phyloP scores from a whole-genome alignment of 2,797 vertebrate species.

The Acanthurus lineatus region DNA sequence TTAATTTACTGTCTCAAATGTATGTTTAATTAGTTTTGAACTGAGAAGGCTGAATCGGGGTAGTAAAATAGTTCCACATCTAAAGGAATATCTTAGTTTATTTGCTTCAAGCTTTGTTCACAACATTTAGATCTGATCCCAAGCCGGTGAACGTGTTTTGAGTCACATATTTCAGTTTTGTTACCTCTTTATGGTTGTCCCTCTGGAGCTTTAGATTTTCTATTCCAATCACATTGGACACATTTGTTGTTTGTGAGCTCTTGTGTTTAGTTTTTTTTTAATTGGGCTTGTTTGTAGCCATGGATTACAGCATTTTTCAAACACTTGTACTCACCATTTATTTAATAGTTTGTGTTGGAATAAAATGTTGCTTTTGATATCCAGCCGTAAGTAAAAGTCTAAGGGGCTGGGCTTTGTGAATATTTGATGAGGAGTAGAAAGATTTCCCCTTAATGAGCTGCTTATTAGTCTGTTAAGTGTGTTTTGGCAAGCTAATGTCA shows the following conservation, averaged over 20 bases:
- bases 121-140: background rate
- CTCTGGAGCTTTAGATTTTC: background rate
- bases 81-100: background rate
- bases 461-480: conserved; percentile 65
- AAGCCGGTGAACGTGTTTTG: background rate
- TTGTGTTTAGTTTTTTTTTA: background rate
- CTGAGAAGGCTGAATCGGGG: background rate
- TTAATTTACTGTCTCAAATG: background rate
- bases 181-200: background rate
- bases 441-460: conserved; percentile 62
- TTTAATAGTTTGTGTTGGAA: conserved; percentile 29
- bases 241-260: background rate
- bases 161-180: conserved; percentile 1
- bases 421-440: conserved; percentile 66
- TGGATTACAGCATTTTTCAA: conserved; percentile 14
- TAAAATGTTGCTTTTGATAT: conserved; percentile 55
- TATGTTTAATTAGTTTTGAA: background rate
- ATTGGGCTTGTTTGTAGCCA: conserved; percentile 27
- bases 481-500: conserved; percentile 51
- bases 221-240: conserved; percentile 22
- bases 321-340: conserved; percentile 2
- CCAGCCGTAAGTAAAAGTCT: conserved; percentile 24
- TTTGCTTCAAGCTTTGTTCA: conserved; percentile 9
- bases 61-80: background rate
- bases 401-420: conserved; percentile 51